A percentile compares a stretch with the other conserved stretches of the same genome.
Evolutionary conservation across 2,797 vertebrate species (phyloP).

Genomic region (Sebastes cheni): DNA sequence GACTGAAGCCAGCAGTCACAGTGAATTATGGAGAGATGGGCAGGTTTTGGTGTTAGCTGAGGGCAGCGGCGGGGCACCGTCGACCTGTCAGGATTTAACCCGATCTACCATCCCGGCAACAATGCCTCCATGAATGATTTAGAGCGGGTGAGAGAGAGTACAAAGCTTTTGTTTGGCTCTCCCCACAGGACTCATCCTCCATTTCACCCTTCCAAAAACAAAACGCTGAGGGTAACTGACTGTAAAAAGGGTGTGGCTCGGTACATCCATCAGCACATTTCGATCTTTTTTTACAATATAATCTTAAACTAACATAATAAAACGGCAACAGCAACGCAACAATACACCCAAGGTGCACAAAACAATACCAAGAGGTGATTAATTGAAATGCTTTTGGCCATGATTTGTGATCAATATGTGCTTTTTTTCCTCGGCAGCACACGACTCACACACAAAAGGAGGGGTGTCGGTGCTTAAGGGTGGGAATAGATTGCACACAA

Average conservation of each 20-base stretch:
- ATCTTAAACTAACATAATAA: background rate
- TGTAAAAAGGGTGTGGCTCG: slow-evolving; percentile 53
- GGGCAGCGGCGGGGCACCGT: slow-evolving; percentile 31
- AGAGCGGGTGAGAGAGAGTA: slow-evolving; percentile 34
- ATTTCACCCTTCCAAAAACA: slow-evolving; percentile 44
- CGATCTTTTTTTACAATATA: background rate
- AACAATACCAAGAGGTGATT: slow-evolving; percentile 50
- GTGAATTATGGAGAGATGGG: slow-evolving; percentile 45
- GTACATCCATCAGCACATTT: background rate
- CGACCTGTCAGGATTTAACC: slow-evolving; percentile 41
- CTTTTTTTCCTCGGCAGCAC: slow-evolving; percentile 34
- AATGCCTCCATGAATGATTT: slow-evolving; percentile 70
- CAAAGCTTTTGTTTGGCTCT: slow-evolving; percentile 64
- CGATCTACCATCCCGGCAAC: slow-evolving; percentile 26
- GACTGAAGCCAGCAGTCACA: slow-evolving; percentile 56
- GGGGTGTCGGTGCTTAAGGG: slow-evolving; percentile 37
- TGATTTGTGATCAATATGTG: slow-evolving; percentile 65
- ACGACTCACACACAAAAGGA: slow-evolving; percentile 3
- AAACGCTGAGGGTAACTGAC: slow-evolving; percentile 48
- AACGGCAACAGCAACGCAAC: slow-evolving; percentile 9
- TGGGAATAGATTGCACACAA: slow-evolving; percentile 53
- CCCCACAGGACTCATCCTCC: slow-evolving; percentile 59
- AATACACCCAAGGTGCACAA: slow-evolving; percentile 26
- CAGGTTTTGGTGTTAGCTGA: slow-evolving; percentile 42
- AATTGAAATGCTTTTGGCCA: slow-evolving; percentile 47